phyloP scores from a whole-genome alignment of 2,888 invertebrate genomes.

The Drosophila borborema region DNA sequence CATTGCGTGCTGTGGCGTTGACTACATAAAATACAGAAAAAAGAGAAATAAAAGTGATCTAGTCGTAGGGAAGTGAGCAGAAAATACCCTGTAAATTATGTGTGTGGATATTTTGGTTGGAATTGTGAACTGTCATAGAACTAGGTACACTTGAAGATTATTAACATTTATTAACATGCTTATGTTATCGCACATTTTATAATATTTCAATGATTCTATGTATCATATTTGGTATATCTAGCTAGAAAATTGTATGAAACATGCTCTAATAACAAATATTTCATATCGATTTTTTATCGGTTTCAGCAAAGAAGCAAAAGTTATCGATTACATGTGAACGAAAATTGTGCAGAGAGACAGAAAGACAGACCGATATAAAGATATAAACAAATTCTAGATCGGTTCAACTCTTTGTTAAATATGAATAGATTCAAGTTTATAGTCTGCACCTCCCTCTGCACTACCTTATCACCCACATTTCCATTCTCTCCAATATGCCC shows the following conservation, averaged over 20 bases:
- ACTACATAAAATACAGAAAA: conserved; percentile 36
- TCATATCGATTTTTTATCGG: background rate
- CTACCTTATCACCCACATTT: background rate
- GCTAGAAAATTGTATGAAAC: background rate
- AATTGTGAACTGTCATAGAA: no score
- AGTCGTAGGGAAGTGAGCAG: background rate
- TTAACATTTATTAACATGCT: no score
- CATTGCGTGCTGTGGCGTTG: conserved; percentile 68
- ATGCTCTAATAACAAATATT: background rate
- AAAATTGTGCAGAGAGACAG: no score
- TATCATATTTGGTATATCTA: background rate
- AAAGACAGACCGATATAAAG: background rate
- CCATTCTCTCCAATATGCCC: background rate
- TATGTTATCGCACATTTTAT: no score
- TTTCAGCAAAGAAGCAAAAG: background rate
- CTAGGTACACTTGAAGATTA: no score
- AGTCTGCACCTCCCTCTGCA: background rate
- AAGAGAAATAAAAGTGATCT: background rate
- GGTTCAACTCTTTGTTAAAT: background rate
- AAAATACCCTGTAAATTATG: background rate
- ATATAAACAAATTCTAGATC: background rate
- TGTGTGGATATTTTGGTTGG: background rate
- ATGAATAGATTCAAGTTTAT: no score
- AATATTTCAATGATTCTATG: no score
- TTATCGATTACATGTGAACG: background rate